Conservation (phyloP, 2,888 invertebrate species). For the Hofmannophila pseudospretella region DNA sequence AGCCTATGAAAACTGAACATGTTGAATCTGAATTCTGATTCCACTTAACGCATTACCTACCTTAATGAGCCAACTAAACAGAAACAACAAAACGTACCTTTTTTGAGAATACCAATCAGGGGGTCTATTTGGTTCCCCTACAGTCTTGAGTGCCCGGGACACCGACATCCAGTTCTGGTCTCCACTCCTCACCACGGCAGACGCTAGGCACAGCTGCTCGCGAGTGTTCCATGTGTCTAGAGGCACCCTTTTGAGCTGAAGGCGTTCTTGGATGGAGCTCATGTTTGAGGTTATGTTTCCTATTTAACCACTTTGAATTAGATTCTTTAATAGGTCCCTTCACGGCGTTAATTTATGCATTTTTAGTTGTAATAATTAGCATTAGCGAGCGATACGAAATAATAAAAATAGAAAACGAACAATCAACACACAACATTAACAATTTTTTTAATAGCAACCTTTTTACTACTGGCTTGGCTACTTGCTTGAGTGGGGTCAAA, state of each 20-base stretch:
- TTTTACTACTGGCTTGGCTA: no score
- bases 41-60: no score
- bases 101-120: conserved; percentile 92
- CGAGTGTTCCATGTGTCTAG: conserved; percentile 91
- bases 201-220: conserved; percentile 91
- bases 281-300: conserved; percentile 36
- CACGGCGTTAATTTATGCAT: no score
- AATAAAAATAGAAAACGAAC: no score
- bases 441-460: no score
- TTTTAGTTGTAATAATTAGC: no score
- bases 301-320: no score
- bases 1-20: background rate
- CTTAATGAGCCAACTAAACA: background rate
- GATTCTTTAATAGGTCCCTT: no score
- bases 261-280: conserved; percentile 66
- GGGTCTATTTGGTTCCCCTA: conserved; percentile 86
- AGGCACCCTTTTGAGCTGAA: conserved; percentile 82
- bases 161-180: conserved; percentile 96
- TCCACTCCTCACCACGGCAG: conserved; percentile 89
- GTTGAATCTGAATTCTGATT: background rate
- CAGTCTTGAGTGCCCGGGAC: conserved; percentile 86
- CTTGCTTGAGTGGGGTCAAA: no score
- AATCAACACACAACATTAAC: no score
- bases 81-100: conserved; percentile 35
- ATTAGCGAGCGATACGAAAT: no score